Conservation (phyloP, 2,888 invertebrate species). For the Drosophila antonietae region DNA sequence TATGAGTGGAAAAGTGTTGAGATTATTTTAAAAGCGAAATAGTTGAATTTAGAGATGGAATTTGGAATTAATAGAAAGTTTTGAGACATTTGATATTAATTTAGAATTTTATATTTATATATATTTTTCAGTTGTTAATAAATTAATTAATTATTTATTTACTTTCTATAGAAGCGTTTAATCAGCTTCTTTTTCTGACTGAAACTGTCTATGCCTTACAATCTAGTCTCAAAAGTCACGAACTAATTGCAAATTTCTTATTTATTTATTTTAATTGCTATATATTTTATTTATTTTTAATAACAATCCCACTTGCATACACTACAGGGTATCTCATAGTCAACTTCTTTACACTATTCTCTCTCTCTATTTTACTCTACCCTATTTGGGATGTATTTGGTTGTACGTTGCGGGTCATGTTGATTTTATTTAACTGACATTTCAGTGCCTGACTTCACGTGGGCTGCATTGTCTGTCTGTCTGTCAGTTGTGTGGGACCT, state of each 20-base stretch:
- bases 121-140: too few relatives aligned
- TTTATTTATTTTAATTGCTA: neutral
- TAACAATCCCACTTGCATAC: too few relatives aligned
- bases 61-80: too few relatives aligned
- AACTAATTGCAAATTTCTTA: neutral
- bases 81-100: too few relatives aligned
- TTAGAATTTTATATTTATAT: too few relatives aligned
- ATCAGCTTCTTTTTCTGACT: neutral
- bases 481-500: conserved; percentile 27
- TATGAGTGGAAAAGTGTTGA: neutral
- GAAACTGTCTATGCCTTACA: neutral
- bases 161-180: neutral
- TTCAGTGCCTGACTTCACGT: conserved; percentile 48
- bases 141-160: too few relatives aligned
- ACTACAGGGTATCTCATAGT: conserved; percentile 18
- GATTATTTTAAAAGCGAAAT: neutral
- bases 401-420: conserved; percentile 45
- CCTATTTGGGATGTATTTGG: conserved; percentile 25
- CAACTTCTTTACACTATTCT: neutral
- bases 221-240: neutral
- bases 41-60: neutral
- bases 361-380: conserved; percentile 21
- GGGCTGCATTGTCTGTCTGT: conserved; percentile 36
- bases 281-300: neutral
- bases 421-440: conserved; percentile 74